Conservation (phyloP, 2,888 invertebrate species). For the Orthosia gothica region DNA sequence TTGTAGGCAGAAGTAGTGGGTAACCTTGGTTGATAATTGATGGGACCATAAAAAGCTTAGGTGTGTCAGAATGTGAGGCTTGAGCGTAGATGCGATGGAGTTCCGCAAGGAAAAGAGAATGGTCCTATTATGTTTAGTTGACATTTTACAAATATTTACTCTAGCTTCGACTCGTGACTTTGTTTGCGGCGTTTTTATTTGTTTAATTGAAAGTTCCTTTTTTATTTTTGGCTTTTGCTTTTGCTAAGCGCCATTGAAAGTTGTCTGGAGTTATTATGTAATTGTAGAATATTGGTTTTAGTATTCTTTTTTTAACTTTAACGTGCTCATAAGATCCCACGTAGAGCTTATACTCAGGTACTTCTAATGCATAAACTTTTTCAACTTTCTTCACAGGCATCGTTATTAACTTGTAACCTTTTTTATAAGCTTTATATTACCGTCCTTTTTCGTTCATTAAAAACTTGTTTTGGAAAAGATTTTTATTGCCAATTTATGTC, state of each 20-base stretch:
- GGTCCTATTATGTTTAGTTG: slow-evolving; percentile 63
- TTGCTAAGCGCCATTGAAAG: not conserved
- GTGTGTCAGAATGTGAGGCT: slow-evolving; percentile 67
- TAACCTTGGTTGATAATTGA: slow-evolving; percentile 69
- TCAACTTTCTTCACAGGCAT: too few relatives aligned
- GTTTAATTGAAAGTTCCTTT: not conserved
- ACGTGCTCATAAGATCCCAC: not conserved
- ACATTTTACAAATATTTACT: slow-evolving; percentile 62
- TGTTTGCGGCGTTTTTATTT: slow-evolving; percentile 13
- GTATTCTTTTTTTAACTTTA: not conserved
- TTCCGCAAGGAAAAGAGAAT: slow-evolving; percentile 65
- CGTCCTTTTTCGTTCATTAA: too few relatives aligned
- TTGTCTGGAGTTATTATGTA: not conserved
- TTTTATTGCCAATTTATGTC: too few relatives aligned
- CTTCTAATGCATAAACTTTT: too few relatives aligned
- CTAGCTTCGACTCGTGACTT: slow-evolving; percentile 1
- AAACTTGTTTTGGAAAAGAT: too few relatives aligned
- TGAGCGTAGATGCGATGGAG: slow-evolving; percentile 47
- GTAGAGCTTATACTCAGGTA: not conserved
- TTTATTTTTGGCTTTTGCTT: not conserved
- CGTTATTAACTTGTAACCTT: too few relatives aligned
- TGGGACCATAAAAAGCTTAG: slow-evolving; percentile 68
- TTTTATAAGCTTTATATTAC: too few relatives aligned
- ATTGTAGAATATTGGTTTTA: too few relatives aligned
- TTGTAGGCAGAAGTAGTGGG: slow-evolving; percentile 52